A percentile compares a stretch with the other conserved stretches of the same genome.
These are phyloP conservation scores for Piezodorus guildinii DNA, from an alignment of 1,140 invertebrate genomes.

Conservation along the genomic window DNA sequence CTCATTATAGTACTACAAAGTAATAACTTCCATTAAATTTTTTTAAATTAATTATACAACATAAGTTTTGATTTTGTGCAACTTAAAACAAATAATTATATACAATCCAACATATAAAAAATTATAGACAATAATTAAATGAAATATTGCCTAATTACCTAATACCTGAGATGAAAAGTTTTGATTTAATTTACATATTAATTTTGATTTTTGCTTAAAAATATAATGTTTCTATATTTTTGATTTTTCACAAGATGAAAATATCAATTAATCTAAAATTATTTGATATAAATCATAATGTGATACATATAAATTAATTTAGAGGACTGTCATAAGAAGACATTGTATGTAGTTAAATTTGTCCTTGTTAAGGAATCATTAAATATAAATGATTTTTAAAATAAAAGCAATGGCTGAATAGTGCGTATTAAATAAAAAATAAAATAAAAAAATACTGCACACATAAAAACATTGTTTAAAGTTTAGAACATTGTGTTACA, in stretches of 20 bases:
- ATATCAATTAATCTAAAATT: too few species aligned
- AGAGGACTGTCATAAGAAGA: too few species aligned
- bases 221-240: too few species aligned
- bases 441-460: background rate
- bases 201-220: conserved; percentile 7
- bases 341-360: too few species aligned
- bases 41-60: conserved; percentile 21
- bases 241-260: too few species aligned
- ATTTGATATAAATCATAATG: too few species aligned
- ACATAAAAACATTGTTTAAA: conserved; percentile 15
- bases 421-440: too few species aligned
- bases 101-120: conserved; percentile 7
- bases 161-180: conserved; percentile 16
- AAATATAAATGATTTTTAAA: too few species aligned
- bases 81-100: conserved; percentile 23
- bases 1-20: conserved; percentile 22
- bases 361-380: too few species aligned
- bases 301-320: too few species aligned
- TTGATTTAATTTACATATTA: conserved; percentile 12
- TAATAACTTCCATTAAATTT: conserved; percentile 27
- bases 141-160: conserved; percentile 9
- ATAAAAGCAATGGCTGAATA: too few species aligned
- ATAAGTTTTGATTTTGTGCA: conserved; percentile 26
- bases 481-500: conserved; percentile 18
- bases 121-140: background rate